A percentile compares a stretch with the other conserved stretches of the same genome.
These are phyloP conservation scores for Apamea epomidion DNA, from an alignment of 2,888 invertebrate species.

Conservation along the genomic window DNA sequence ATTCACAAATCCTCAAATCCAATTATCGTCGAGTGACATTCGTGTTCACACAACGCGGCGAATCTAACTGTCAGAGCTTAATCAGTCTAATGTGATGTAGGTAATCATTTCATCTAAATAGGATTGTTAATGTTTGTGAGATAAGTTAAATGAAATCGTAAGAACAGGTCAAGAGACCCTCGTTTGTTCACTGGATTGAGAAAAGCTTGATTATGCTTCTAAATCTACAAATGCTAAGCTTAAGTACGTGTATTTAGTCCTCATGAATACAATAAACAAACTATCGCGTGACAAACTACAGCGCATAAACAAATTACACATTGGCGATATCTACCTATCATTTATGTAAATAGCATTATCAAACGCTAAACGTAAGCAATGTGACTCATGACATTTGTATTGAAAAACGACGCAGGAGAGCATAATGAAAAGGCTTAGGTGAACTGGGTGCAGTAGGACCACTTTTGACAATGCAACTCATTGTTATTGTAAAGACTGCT, in stretches of 20 bases:
- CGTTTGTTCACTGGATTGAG: not conserved
- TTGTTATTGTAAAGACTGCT: not conserved
- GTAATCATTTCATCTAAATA: constrained; percentile 25
- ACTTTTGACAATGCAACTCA: not conserved
- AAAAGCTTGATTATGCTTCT: not conserved
- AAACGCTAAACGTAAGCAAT: constrained; percentile 22
- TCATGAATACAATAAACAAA: constrained; percentile 1
- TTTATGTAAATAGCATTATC: constrained; percentile 12
- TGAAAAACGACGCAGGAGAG: constrained; percentile 2
- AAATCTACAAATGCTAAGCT: not conserved
- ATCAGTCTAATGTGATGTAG: constrained; percentile 13
- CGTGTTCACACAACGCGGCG: not conserved
- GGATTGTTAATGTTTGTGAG: not conserved
- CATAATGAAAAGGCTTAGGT: not conserved
- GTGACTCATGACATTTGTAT: constrained; percentile 23
- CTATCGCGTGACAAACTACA: not conserved
- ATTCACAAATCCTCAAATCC: constrained; percentile 33
- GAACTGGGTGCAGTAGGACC: not conserved
- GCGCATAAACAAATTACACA: not conserved
- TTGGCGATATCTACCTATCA: constrained; percentile 5
- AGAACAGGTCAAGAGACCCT: not conserved
- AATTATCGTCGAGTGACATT: constrained; percentile 24
- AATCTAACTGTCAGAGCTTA: constrained; percentile 3
- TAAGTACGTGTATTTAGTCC: not conserved
- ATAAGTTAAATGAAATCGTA: not conserved